Percentiles rank a stretch among this genome's conserved stretches.
These are phyloP conservation scores for Halisarca cf. caerulea DNA, from an alignment of 37 sponge, comb jelly and placozoan species.

Conservation along the genomic window DNA sequence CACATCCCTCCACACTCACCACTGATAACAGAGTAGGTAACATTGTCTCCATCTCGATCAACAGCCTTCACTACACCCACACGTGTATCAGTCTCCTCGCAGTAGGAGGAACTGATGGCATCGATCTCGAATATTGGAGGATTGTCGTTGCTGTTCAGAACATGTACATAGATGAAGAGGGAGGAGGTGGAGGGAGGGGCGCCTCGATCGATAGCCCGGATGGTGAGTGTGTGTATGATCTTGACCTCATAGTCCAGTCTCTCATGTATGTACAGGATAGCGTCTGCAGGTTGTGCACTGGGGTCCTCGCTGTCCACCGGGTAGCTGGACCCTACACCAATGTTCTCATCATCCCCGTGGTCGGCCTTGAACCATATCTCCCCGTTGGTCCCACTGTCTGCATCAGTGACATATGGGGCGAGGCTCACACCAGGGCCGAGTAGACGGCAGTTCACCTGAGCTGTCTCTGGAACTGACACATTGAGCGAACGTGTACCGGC, in stretches of 20 bases:
- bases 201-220: slow-evolving; percentile 29
- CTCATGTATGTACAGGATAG: not conserved
- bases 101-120: not conserved
- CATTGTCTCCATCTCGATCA: not conserved
- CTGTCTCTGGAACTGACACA: not conserved
- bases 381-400: not conserved
- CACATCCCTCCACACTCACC: not conserved
- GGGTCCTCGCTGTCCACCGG: not conserved
- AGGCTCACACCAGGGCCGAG: not conserved
- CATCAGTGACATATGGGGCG: not conserved
- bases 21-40: not conserved
- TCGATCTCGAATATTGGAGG: not conserved
- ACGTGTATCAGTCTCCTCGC: slow-evolving; percentile 9
- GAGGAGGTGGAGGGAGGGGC: not conserved
- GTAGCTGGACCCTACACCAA: not conserved
- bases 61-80: not conserved
- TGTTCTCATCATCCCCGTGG: slow-evolving; percentile 20
- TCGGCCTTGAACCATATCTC: slow-evolving; percentile 8
- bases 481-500: not conserved
- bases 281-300: not conserved
- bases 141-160: not conserved
- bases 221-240: slow-evolving; percentile 10
- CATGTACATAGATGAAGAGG: slow-evolving; percentile 6
- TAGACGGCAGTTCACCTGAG: not conserved
- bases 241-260: not conserved